Evolutionary conservation across 1,140 invertebrate genomes (phyloP).

Genomic region (Agrilus planipennis): DNA sequence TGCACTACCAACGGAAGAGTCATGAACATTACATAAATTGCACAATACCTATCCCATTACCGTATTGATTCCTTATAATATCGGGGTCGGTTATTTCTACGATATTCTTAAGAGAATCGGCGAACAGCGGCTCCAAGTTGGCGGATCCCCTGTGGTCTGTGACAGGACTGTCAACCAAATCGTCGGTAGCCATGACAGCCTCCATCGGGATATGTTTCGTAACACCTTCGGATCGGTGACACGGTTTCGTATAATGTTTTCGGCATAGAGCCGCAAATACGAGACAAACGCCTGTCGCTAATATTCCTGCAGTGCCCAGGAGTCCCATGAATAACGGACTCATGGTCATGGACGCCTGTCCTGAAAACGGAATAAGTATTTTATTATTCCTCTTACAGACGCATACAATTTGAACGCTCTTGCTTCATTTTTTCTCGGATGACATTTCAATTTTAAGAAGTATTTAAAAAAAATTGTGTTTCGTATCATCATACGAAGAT

Average conservation of each 20-base stretch:
- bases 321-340: slow-evolving; percentile 59
- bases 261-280: slow-evolving; percentile 52
- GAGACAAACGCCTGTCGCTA: slow-evolving; percentile 57
- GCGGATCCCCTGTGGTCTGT: slow-evolving; percentile 24
- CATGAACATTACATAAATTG: no score
- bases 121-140: slow-evolving; percentile 17
- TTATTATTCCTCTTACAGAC: no score
- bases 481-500: no score
- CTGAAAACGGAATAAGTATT: slow-evolving; percentile 30
- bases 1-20: no score
- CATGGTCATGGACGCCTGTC: slow-evolving; percentile 44
- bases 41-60: no score
- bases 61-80: slow-evolving; percentile 74
- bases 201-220: slow-evolving; percentile 52
- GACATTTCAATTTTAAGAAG: no score
- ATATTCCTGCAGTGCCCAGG: slow-evolving; percentile 53
- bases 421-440: no score
- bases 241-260: slow-evolving; percentile 28
- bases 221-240: slow-evolving; percentile 35
- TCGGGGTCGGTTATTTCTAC: slow-evolving; percentile 51
- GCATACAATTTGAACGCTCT: no score
- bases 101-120: slow-evolving; percentile 26
- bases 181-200: slow-evolving; percentile 29
- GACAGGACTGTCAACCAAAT: slow-evolving; percentile 29
- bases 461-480: no score